Conservation (phyloP, 2,888 invertebrate genomes). For the Diloba caeruleocephala region DNA sequence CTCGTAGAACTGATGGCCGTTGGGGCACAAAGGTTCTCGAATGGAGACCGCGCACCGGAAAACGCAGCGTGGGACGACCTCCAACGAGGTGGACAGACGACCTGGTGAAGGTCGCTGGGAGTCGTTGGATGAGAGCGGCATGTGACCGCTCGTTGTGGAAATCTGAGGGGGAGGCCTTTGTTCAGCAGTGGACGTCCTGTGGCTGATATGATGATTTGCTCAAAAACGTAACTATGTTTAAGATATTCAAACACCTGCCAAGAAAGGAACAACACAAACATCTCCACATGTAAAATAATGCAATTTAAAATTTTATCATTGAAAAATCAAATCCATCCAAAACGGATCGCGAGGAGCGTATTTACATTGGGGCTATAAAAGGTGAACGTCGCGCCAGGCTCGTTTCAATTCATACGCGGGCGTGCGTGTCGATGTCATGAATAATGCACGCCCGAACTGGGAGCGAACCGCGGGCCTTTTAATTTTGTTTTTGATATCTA, state of each 20-base stretch:
- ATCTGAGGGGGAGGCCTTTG: no score
- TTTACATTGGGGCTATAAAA: conserved; percentile 67
- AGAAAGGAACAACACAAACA: conserved; percentile 6
- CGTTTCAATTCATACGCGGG: conserved; percentile 69
- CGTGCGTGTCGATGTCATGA: conserved; percentile 64
- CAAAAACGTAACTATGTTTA: no score
- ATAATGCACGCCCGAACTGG: conserved; percentile 60
- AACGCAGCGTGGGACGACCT: no score
- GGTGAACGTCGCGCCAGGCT: conserved; percentile 53
- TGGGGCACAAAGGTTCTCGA: no score
- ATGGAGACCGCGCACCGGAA: no score
- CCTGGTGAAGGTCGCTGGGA: no score
- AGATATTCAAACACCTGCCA: not conserved
- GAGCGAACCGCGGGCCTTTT: conserved; percentile 48
- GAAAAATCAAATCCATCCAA: conserved; percentile 52
- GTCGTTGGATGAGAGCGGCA: no score
- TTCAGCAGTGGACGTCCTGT: no score
- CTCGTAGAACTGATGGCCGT: no score
- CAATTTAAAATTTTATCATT: conserved; percentile 47
- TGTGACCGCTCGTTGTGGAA: no score
- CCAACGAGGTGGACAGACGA: no score
- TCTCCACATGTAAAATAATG: conserved; percentile 33
- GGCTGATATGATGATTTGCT: no score
- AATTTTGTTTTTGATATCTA: conserved; percentile 50
- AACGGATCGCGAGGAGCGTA: conserved; percentile 47